Conservation (phyloP, 2,797 vertebrate species). For the Spatula clypeata region DNA sequence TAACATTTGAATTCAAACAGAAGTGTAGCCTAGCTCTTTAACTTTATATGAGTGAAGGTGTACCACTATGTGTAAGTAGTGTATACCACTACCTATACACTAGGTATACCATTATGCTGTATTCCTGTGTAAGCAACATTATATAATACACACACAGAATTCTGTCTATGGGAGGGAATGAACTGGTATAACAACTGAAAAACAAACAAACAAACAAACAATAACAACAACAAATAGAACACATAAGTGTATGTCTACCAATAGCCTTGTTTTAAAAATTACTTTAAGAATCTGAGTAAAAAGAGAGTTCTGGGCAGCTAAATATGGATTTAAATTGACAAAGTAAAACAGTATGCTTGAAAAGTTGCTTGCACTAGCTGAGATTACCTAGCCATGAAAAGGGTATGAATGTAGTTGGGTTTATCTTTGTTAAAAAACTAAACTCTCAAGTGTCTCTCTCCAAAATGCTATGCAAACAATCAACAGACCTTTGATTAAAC, state of each 20-base stretch:
- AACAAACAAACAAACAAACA: background rate
- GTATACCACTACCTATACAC: background rate
- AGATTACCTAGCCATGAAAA: background rate
- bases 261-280: background rate
- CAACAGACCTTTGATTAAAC: background rate
- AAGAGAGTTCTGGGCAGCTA: background rate
- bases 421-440: background rate
- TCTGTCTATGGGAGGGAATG: fast-evolving
- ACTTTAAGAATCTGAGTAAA: background rate
- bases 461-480: background rate
- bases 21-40: background rate
- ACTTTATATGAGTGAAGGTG: background rate
- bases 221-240: background rate
- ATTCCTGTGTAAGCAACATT: background rate
- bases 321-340: background rate
- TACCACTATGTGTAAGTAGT: background rate
- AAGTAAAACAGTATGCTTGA: background rate
- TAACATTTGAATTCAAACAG: background rate
- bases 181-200: background rate
- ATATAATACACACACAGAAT: background rate
- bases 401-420: background rate
- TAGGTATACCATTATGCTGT: background rate
- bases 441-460: background rate
- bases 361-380: background rate
- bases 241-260: background rate